Base-by-base conservation (phyloP, 2,797 vertebrate species). In the Scleropages formosus region DNA sequence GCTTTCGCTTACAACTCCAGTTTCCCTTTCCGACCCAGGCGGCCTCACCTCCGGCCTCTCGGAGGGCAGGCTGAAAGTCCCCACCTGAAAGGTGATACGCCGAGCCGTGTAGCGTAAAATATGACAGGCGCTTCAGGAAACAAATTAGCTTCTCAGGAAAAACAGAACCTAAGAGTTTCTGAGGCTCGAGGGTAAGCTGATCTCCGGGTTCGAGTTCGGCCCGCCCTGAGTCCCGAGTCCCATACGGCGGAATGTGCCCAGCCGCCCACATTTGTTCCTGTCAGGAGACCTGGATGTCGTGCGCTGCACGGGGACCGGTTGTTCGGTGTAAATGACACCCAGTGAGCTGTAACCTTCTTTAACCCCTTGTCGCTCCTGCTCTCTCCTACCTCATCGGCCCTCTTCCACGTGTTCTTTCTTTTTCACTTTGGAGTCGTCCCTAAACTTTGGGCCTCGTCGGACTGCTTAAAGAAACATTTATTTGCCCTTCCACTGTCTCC, bases 111-210 rank as follows among this genome's bases (percentile, higher is more conserved):
- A 11, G 22, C 58, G 22, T 67, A 74, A 78, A 61, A 67, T 74
- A 78, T 78, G 73, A 78, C 60, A 61, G 22, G 49, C 44, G 67
- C 66, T 74, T 58, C 66, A 64, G 73, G 73, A 78, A 78, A 78
- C 66, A 78, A 78, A 69, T 71, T 59, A 78, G 49, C 77, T 66
- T 70, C 66, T 73, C 72, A 78, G n/a, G 63, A 69, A 70, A 78
- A 66, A 62, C 77, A 63, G 22, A 74, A 56, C 66, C 62, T n/a
- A 46, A 18, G 72, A 63, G 66, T 69, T 74, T 65, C 65, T 66
- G 64, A 72, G 76, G 63, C 60, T 78, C 49, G 71, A 44, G 61
- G 58, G 76, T 73, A 77, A 77, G 76, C 12, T 26, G 76, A 77
- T 77, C 44, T 26, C 22, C n/a, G 44, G 11, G 51, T 11, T 49